A percentile compares a stretch with the other conserved stretches of the same genome.
Conservation (phyloP, 2,113 vertebrate species). For the Chitala chitala region DNA sequence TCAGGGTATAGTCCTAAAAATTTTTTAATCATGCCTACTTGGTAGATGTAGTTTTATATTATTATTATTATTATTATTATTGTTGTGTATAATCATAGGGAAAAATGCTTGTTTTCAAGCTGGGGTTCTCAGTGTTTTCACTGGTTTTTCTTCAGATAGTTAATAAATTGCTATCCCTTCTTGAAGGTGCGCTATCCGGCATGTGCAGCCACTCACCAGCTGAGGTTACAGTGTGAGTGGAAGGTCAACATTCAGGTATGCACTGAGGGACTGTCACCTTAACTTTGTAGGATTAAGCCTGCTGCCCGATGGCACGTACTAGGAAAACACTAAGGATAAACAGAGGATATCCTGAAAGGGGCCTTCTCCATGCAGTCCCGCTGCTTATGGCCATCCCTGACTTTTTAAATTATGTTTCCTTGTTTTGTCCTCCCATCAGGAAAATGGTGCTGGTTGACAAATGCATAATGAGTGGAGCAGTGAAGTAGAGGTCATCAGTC, state of each 20-base stretch:
- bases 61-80: no score
- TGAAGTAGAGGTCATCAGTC: not conserved
- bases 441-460: slow-evolving; percentile 46
- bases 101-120: no score
- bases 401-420: slow-evolving; percentile 28
- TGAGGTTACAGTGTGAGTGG: not conserved
- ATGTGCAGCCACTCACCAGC: not conserved
- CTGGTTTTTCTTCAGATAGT: no score
- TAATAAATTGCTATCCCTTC: no score
- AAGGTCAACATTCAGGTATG: not conserved
- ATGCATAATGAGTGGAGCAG: no score
- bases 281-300: slow-evolving; percentile 9
- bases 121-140: no score
- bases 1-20: no score
- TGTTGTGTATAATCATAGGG: no score
- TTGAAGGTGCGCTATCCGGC: no score
- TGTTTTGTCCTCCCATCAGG: slow-evolving; percentile 43
- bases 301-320: slow-evolving; percentile 36
- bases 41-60: not conserved
- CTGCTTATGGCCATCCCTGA: slow-evolving; percentile 50
- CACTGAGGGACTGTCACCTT: not conserved
- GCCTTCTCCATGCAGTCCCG: slow-evolving; percentile 34
- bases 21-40: not conserved
- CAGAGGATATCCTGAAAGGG: slow-evolving; percentile 63
- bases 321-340: slow-evolving; percentile 57